Conservation (phyloP, 2,797 vertebrate species). For the Lepilemur septentrionalis region DNA sequence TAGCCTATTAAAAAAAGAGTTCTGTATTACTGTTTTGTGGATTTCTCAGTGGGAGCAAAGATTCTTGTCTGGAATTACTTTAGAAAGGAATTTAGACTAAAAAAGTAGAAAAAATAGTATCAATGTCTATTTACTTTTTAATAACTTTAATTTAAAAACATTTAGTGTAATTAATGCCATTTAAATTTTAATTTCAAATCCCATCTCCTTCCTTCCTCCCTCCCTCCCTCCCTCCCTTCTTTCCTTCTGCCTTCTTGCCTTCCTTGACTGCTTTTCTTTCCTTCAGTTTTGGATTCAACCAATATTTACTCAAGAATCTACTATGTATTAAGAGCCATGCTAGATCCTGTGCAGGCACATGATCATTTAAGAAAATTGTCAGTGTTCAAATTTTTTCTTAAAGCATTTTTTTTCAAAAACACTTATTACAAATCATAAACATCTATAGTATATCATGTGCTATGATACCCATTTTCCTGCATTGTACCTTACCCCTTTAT, state of each 20-base stretch:
- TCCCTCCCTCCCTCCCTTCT: background rate
- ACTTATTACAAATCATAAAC: background rate
- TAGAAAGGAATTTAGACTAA: background rate
- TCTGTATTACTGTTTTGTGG: background rate
- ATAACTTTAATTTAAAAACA: background rate
- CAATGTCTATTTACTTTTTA: background rate
- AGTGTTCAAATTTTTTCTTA: conserved; percentile 1
- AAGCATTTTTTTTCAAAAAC: background rate
- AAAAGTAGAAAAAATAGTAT: background rate
- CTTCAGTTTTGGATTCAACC: background rate
- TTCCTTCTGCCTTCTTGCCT: background rate
- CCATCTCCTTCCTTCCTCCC: background rate
- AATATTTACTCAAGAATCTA: background rate
- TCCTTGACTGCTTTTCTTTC: too few relatives aligned
- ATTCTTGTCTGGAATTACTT: background rate
- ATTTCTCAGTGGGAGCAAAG: background rate
- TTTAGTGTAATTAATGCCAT: background rate
- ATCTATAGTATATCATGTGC: background rate
- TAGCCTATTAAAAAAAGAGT: background rate
- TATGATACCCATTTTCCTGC: background rate
- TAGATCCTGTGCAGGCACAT: background rate
- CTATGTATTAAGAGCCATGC: background rate
- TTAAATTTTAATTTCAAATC: conserved; percentile 21
- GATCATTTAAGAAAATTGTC: background rate
- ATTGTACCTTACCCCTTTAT: background rate